Evolutionary conservation across 2,113 vertebrate species (phyloP).

Genomic region (Syngnathoides biaculeatus): DNA sequence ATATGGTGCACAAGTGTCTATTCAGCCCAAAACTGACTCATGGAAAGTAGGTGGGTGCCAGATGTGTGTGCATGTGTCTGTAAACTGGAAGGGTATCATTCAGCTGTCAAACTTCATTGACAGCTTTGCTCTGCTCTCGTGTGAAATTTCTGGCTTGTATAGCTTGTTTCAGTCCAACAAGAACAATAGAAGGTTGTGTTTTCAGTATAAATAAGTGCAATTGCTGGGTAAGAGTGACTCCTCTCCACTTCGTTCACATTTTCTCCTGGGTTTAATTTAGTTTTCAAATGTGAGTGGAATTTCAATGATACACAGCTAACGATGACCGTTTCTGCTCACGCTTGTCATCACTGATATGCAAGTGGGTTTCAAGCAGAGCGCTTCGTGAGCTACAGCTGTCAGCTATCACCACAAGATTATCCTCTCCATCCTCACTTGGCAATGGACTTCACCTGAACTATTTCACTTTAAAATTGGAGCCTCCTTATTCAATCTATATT

Average conservation of each 20-base stretch:
- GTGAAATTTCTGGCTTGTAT: conserved; percentile 14
- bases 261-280: conserved; percentile 3
- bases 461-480: conserved; percentile 14
- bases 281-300: conserved; percentile 15
- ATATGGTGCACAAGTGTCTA: conserved; percentile 21
- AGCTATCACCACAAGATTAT: conserved; percentile 27
- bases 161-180: conserved; percentile 9
- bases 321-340: conserved; percentile 14
- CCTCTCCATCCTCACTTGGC: conserved; percentile 25
- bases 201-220: conserved; percentile 12
- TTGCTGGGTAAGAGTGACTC: conserved; percentile 3
- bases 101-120: conserved; percentile 20
- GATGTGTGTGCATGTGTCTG: conserved; percentile 23
- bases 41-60: conserved; percentile 48
- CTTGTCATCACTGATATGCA: conserved; percentile 15
- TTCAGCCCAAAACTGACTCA: conserved; percentile 61
- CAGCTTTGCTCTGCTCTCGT: conserved; percentile 11
- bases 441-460: conserved; percentile 20
- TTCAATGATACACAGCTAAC: conserved; percentile 7
- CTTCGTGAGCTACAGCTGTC: conserved; percentile 18
- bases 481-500: conserved; percentile 25
- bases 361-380: conserved; percentile 19
- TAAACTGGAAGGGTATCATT: conserved; percentile 29
- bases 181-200: conserved; percentile 3
- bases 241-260: neutral